These are phyloP conservation scores for Micoletzkya japonica DNA, from an alignment of 2,888 invertebrate species.

Conservation along the genomic window DNA sequence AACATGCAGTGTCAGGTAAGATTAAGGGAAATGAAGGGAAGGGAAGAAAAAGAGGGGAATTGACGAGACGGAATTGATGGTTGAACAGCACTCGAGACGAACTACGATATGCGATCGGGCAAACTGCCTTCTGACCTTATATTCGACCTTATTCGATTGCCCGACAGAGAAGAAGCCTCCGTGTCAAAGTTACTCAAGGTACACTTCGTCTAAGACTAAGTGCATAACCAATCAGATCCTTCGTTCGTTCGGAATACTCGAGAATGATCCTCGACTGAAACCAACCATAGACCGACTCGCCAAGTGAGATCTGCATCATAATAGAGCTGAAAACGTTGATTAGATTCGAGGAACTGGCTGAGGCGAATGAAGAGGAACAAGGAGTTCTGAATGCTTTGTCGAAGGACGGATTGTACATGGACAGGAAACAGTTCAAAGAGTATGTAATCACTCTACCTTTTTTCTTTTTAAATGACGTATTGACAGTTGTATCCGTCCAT, in stretches of 20 bases:
- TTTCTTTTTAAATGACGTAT: neutral
- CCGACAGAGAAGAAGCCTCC: neutral
- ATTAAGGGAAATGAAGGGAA: no score
- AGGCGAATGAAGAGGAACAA: neutral
- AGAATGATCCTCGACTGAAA: constrained; percentile 41
- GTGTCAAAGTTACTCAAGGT: neutral
- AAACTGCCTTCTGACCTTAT: neutral
- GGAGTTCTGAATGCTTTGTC: neutral
- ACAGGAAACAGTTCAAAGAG: neutral
- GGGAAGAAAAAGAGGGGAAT: no score
- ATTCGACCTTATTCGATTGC: neutral
- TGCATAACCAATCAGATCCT: no score
- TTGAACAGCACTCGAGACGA: neutral
- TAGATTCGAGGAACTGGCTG: neutral
- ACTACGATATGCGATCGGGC: neutral
- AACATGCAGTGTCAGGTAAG: neutral
- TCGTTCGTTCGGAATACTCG: constrained; percentile 39
- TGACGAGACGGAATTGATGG: no score
- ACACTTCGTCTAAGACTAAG: no score
- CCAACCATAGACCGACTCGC: neutral
- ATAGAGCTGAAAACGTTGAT: neutral
- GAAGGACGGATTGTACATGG: constrained; percentile 4
- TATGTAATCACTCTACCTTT: neutral
- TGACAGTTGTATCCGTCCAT: constrained; percentile 53
- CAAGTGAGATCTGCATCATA: neutral